A percentile compares a stretch with the other conserved stretches of the same genome.
Conservation (phyloP, 1,140 invertebrate genomes). For the Micrasema longulum region DNA sequence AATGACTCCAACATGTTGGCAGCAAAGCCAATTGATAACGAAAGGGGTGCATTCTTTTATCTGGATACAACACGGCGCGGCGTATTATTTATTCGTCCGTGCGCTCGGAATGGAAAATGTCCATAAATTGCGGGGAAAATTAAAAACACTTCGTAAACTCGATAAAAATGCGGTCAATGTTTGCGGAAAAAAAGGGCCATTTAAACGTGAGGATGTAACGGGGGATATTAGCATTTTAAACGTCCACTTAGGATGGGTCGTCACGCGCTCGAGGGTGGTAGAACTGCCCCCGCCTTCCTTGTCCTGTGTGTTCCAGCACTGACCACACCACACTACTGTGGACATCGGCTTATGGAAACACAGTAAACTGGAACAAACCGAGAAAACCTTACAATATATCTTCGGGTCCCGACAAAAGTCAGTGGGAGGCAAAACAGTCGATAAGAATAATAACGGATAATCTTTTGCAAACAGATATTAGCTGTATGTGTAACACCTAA, state of each 20-base stretch:
- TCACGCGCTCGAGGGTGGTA: constrained; percentile 42
- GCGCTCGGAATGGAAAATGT: constrained; percentile 4
- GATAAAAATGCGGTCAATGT: constrained; percentile 49
- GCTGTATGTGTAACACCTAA: too few species aligned
- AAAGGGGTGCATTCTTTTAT: constrained; percentile 26
- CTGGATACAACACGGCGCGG: not conserved
- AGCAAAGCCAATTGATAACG: constrained; percentile 14
- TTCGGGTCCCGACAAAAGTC: too few species aligned
- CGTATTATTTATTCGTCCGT: not conserved
- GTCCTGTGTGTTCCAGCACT: not conserved
- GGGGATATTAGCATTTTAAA: constrained; percentile 53
- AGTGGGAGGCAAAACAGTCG: too few species aligned
- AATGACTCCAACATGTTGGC: constrained; percentile 35
- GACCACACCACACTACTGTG: not conserved
- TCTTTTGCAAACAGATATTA: too few species aligned
- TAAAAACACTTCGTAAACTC: constrained; percentile 35
- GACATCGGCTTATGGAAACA: constrained; percentile 1
- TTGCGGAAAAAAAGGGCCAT: constrained; percentile 52
- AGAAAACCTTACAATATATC: constrained; percentile 8
- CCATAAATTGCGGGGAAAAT: constrained; percentile 26
- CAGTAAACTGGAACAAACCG: constrained; percentile 12
- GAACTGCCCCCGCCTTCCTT: not conserved
- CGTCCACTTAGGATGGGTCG: constrained; percentile 55
- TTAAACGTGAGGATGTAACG: constrained; percentile 37
- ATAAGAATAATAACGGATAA: too few species aligned